Evolutionary conservation across 2,797 vertebrate species (phyloP).

Genomic region (Tragopan temminckii): DNA sequence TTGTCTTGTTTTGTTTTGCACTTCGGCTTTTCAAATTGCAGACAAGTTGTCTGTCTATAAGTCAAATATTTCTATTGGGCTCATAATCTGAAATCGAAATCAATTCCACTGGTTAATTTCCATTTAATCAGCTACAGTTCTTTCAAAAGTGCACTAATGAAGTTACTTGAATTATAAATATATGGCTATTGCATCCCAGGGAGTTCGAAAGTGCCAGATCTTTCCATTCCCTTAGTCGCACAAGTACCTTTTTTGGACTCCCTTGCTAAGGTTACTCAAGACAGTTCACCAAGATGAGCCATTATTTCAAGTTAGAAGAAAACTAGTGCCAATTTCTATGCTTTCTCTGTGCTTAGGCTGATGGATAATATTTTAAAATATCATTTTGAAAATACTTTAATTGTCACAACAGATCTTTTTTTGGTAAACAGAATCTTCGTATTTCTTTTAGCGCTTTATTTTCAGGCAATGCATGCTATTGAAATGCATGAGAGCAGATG

Average conservation of each 20-base stretch:
- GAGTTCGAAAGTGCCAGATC: constrained; percentile 36
- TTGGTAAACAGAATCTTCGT: constrained; percentile 45
- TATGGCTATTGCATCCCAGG: constrained; percentile 58
- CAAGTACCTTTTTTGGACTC: neutral
- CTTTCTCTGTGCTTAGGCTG: constrained; percentile 7
- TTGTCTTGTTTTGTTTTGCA: neutral
- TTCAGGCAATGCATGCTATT: neutral
- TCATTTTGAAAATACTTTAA: constrained; percentile 12
- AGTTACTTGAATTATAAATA: constrained; percentile 71
- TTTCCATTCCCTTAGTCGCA: neutral
- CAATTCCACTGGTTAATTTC: constrained; percentile 72
- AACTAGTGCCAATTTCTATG: constrained; percentile 38
- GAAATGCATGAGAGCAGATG: constrained; percentile 40
- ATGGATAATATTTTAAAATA: constrained; percentile 47
- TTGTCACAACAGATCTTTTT: constrained; percentile 42
- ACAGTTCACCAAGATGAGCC: neutral
- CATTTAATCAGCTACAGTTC: constrained; percentile 71
- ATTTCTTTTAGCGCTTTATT: constrained; percentile 41
- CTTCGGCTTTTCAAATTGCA: constrained; percentile 37
- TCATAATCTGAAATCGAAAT: constrained; percentile 55
- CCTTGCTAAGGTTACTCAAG: constrained; percentile 4
- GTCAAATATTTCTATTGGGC: constrained; percentile 17
- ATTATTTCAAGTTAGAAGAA: neutral
- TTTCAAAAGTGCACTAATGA: constrained; percentile 68
- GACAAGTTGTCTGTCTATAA: constrained; percentile 46